A percentile compares a stretch with the other conserved stretches of the same genome.
Evolutionary conservation across 2,113 vertebrate genomes (phyloP).

Genomic region (Labrus mixtus): DNA sequence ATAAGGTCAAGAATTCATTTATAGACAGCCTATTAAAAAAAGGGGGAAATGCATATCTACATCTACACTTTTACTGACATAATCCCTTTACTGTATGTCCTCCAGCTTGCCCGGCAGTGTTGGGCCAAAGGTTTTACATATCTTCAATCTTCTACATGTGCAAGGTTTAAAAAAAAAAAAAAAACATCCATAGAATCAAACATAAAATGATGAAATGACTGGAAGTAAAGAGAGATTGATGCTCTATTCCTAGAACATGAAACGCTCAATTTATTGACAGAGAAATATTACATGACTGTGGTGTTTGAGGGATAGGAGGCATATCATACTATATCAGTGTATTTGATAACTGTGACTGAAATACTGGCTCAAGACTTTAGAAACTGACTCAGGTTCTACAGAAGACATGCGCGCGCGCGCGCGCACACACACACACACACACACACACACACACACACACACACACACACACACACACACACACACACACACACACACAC

Average conservation of each 20-base stretch:
- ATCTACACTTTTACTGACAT: neutral
- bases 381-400: neutral
- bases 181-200: neutral
- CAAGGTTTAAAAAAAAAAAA: too few species aligned
- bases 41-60: neutral
- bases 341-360: too few species aligned
- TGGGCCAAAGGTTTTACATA: too few species aligned
- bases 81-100: neutral
- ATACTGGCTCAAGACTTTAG: too few species aligned
- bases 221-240: neutral
- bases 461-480: neutral
- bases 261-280: neutral
- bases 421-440: neutral
- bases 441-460: too few species aligned
- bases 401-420: too few species aligned
- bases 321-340: neutral
- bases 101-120: neutral
- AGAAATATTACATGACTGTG: neutral
- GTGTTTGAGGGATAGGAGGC: neutral
- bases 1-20: neutral
- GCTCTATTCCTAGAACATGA: neutral
- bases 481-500: neutral
- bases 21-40: constrained; percentile 8
- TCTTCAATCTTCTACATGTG: too few species aligned
- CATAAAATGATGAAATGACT: neutral